phyloP scores from a whole-genome alignment of 2,797 vertebrate genomes.

The Echiichthys vipera region DNA sequence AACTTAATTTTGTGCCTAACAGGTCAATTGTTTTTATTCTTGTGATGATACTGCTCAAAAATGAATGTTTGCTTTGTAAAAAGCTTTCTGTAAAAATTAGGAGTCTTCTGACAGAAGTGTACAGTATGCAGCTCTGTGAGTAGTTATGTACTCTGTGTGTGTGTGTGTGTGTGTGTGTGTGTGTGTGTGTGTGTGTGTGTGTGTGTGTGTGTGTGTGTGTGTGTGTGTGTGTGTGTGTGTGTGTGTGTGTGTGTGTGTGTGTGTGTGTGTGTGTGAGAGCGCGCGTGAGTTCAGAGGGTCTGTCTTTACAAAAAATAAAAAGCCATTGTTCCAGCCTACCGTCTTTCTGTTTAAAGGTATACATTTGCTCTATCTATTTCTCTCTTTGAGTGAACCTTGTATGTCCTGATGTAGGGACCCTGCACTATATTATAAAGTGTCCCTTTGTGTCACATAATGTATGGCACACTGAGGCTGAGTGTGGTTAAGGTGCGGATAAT shows the following conservation, averaged over 20 bases:
- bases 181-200: constrained; percentile 25
- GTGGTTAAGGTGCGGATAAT: constrained; percentile 24
- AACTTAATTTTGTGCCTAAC: constrained; percentile 43
- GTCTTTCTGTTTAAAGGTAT: neutral
- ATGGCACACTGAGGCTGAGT: neutral
- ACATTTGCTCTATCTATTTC: neutral
- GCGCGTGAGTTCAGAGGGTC: constrained; percentile 40
- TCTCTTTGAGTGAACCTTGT: neutral
- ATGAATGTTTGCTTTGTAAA: constrained; percentile 81
- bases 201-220: constrained; percentile 50
- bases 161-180: constrained; percentile 10
- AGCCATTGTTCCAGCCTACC: neutral
- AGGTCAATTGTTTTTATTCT: constrained; percentile 34
- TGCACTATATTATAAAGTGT: neutral
- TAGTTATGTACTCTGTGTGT: constrained; percentile 52
- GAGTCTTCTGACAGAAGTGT: constrained; percentile 82
- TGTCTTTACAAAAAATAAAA: constrained; percentile 67
- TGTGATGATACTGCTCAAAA: constrained; percentile 47
- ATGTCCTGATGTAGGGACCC: neutral
- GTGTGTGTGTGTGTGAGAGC: constrained; percentile 15
- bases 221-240: constrained; percentile 23
- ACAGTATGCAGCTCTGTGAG: constrained; percentile 77
- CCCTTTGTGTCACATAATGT: neutral
- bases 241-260: constrained; percentile 23
- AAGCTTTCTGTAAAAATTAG: constrained; percentile 81